Evolutionary conservation across 1,140 invertebrate genomes (phyloP), one percentile per base, ranked within the genome.

Genomic region (Drosophila lacteicornis): DNA sequence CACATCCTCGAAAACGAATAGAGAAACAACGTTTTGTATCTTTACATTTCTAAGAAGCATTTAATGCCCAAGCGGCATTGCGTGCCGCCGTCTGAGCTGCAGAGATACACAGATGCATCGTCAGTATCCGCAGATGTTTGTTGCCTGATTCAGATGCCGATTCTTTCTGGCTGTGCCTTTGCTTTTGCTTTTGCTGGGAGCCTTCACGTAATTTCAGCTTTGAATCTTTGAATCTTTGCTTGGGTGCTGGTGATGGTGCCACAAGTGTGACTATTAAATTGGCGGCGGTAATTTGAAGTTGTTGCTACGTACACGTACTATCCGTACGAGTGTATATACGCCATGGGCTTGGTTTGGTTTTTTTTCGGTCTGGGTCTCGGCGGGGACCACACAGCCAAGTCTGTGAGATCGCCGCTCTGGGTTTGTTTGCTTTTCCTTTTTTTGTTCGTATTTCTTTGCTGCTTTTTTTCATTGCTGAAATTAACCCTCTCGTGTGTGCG

Each of bases 231-330:
- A 4, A 49, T 15, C 46, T 49, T 22, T 58, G 45, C 57, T 42
- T 74, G 65, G 47, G 70, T 49, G 46, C 46, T 27, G 47, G 30
- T 36, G 50, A 27, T 51, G 40, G 40, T 84, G 78, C 73, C 76
- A 84, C 85, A 90, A 90, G 85, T 90, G 85, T 90, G 85, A 90
- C 85, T 90, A 91, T 85, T 90, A 90, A 90, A 90, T 90, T 90
- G 85, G 85, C 86, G 79, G 85, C 85, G 65, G 86, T 90, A 90
- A 90, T 90, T 90, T 82, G 70, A 83, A 86, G 80, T 86, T 73
- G 62, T 86, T 71, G 81, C 60, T 80, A 66, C 66, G 79, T 62
- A 36, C 62, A 60, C 27, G 30, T 43, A 45, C 12, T 61, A 33
- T 25, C n/a, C 36, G 38, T 8, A 8, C 13, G 59, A 55, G 38